These are phyloP conservation scores for Hyperopisus bebe DNA, from an alignment of 2,113 vertebrate species.

Conservation along the genomic window DNA sequence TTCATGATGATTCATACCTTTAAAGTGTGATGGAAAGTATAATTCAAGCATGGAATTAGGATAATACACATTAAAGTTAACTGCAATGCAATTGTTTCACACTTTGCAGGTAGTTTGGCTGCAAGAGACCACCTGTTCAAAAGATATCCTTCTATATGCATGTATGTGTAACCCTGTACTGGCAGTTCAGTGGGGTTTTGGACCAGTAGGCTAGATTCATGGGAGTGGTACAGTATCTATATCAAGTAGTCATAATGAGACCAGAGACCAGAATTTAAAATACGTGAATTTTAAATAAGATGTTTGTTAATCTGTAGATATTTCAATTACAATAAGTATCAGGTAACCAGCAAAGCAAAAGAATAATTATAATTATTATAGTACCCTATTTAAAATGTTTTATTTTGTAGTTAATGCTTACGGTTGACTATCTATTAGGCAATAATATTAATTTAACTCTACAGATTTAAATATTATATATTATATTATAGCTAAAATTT, in stretches of 20 bases:
- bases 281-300: neutral
- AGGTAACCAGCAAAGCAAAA: neutral
- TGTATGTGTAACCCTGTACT: neutral
- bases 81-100: neutral
- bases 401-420: too few relatives aligned
- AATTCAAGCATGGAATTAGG: neutral
- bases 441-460: too few relatives aligned
- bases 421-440: too few relatives aligned
- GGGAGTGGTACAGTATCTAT: neutral
- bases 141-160: neutral
- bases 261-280: neutral
- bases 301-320: neutral
- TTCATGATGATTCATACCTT: neutral
- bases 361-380: neutral
- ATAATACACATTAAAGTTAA: neutral
- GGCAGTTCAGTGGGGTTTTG: neutral
- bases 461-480: too few relatives aligned
- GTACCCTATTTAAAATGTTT: neutral
- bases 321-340: neutral
- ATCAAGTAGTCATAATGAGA: neutral
- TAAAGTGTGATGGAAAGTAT: neutral
- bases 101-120: neutral
- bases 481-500: too few relatives aligned
- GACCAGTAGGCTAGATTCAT: neutral
- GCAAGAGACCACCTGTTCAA: neutral